Percentiles rank a stretch among this genome's conserved stretches.
Evolutionary conservation across 1,140 invertebrate species (phyloP).

Genomic region (Micrasema minimum): DNA sequence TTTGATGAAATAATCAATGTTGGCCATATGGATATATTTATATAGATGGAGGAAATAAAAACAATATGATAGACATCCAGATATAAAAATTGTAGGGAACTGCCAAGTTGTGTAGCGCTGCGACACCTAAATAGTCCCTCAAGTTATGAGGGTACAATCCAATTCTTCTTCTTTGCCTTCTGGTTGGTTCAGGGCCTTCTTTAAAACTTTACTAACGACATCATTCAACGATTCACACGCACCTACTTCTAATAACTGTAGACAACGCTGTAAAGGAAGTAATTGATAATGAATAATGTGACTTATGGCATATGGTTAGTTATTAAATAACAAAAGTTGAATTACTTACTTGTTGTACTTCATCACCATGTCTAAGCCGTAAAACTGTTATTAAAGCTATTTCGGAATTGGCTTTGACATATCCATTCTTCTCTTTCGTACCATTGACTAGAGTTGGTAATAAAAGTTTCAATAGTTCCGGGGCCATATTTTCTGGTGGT

Average conservation of each 20-base stretch:
- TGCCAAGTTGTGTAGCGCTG: not conserved
- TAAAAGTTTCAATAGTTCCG: slow-evolving; percentile 81
- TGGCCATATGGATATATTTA: too few relatives aligned
- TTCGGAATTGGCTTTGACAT: slow-evolving; percentile 94
- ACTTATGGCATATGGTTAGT: too few relatives aligned
- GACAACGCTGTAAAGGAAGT: slow-evolving; percentile 72
- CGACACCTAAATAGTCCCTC: slow-evolving; percentile 56
- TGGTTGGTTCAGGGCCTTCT: slow-evolving; percentile 77
- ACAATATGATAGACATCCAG: slow-evolving; percentile 16
- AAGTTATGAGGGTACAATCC: slow-evolving; percentile 89
- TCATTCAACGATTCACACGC: slow-evolving; percentile 89
- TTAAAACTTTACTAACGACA: slow-evolving; percentile 85
- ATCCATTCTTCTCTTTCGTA: slow-evolving; percentile 96
- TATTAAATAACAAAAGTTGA: too few relatives aligned
- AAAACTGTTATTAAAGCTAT: slow-evolving; percentile 88
- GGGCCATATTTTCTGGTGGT: slow-evolving; percentile 70
- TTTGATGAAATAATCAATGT: too few relatives aligned
- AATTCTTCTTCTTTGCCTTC: slow-evolving; percentile 90
- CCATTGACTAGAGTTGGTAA: slow-evolving; percentile 95
- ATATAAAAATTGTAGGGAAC: slow-evolving; percentile 23
- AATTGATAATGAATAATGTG: not conserved
- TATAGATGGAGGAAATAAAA: too few relatives aligned
- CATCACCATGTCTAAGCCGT: slow-evolving; percentile 80
- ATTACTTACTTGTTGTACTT: slow-evolving; percentile 76
- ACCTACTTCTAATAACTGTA: slow-evolving; percentile 82